Evolutionary conservation across 1,140 invertebrate genomes (phyloP).

Genomic region (Saccostrea cuccullata): DNA sequence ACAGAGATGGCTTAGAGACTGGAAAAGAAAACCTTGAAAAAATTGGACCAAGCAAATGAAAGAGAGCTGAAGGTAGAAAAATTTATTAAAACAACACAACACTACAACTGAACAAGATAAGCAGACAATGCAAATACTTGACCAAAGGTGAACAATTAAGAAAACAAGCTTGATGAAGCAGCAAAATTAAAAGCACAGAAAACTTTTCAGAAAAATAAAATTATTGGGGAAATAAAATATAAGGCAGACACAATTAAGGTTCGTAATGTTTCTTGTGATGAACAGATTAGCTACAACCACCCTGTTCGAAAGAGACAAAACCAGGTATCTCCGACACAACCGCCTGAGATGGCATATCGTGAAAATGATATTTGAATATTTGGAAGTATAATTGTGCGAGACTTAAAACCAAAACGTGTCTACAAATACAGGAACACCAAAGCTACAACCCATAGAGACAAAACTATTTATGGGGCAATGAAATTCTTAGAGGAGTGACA

Average conservation of each 20-base stretch:
- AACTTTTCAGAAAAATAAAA: neutral
- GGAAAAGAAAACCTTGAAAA: too few relatives aligned
- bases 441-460: constrained; percentile 13
- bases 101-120: too few relatives aligned
- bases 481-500: neutral
- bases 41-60: too few relatives aligned
- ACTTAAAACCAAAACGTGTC: constrained; percentile 7
- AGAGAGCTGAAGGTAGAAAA: too few relatives aligned
- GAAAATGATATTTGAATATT: too few relatives aligned
- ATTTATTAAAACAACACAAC: too few relatives aligned
- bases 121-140: too few relatives aligned
- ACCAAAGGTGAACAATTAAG: too few relatives aligned
- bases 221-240: neutral
- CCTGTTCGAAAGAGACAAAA: neutral
- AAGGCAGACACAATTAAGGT: neutral
- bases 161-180: too few relatives aligned
- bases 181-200: neutral
- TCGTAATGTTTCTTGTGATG: neutral
- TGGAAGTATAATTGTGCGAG: neutral
- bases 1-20: too few relatives aligned
- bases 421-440: neutral
- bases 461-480: constrained; percentile 22
- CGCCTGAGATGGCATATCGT: too few relatives aligned
- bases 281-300: neutral
- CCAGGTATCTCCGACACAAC: neutral